These are phyloP conservation scores for Melanogrammus aeglefinus DNA, from an alignment of 2,797 vertebrate genomes.

Conservation along the genomic window DNA sequence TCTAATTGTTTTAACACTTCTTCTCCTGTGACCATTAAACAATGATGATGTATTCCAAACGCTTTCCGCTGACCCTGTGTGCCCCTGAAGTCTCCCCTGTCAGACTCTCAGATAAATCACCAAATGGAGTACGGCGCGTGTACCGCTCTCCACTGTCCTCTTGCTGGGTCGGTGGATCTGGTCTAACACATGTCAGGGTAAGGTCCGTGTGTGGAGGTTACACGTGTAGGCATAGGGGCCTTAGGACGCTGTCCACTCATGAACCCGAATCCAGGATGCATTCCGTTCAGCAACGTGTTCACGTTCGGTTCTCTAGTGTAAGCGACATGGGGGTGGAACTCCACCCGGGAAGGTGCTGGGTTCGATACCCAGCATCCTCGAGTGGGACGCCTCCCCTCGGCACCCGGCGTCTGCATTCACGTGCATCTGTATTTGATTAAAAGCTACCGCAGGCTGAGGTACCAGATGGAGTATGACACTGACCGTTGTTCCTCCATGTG, in stretches of 20 bases:
- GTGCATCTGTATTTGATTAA: not conserved
- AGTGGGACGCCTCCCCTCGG: too few relatives aligned
- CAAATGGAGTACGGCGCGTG: conserved; percentile 90
- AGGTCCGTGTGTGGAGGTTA: conserved; percentile 4
- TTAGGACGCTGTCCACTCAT: not conserved
- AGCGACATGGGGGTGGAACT: not conserved
- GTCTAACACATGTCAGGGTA: conserved; percentile 98
- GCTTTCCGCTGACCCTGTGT: not conserved
- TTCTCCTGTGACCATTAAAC: not conserved
- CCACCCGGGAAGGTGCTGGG: not conserved
- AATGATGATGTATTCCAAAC: not conserved
- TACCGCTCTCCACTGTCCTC: conserved; percentile 95
- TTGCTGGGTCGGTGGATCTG: conserved; percentile 98
- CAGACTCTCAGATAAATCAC: conserved; percentile 90
- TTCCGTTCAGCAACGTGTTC: not conserved
- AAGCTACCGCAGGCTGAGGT: too few relatives aligned
- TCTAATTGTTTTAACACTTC: not conserved
- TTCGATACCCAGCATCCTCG: not conserved
- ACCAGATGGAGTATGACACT: not conserved
- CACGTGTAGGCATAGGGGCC: not conserved
- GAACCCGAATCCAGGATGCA: not conserved
- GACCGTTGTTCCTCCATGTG: not conserved
- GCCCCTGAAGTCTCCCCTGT: not conserved
- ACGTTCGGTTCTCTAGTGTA: not conserved
- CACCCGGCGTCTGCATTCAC: conserved; percentile 1